A percentile compares a stretch with the other conserved stretches of the same genome.
phyloP scores from a whole-genome alignment of 1,140 invertebrate species.

The Bombus consobrinus region DNA sequence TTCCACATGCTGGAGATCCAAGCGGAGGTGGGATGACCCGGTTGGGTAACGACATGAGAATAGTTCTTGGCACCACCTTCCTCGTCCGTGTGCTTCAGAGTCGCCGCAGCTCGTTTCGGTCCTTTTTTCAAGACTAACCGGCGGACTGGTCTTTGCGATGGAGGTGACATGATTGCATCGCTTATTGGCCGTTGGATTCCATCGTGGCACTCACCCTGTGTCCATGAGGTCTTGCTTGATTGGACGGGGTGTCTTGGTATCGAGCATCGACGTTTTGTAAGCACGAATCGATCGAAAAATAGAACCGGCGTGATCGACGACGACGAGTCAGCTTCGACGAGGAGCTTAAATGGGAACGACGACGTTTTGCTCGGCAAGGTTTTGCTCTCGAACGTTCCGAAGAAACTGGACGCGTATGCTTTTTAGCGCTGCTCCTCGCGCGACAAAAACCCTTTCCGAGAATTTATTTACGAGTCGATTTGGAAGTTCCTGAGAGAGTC shows the following conservation, averaged over 20 bases:
- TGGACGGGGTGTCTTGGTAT: slow-evolving; percentile 31
- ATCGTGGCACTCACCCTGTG: neutral
- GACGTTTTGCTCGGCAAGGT: slow-evolving; percentile 21
- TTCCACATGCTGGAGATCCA: slow-evolving; percentile 34
- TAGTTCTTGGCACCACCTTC: slow-evolving; percentile 15
- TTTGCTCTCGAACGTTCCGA: slow-evolving; percentile 10
- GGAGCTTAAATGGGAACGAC: neutral
- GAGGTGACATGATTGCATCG: slow-evolving; percentile 61
- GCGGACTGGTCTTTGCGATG: slow-evolving; percentile 20
- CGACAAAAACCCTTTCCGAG: slow-evolving; percentile 28
- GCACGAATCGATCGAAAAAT: neutral
- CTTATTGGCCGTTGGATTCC: slow-evolving; percentile 48
- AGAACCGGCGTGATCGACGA: neutral
- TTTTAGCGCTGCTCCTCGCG: slow-evolving; percentile 17
- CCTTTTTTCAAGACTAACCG: slow-evolving; percentile 8
- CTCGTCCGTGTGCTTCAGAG: too few species aligned
- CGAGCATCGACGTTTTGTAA: slow-evolving; percentile 15
- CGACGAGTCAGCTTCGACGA: neutral
- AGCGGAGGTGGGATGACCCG: slow-evolving; percentile 41
- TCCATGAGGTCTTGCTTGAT: slow-evolving; percentile 33
- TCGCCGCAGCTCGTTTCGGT: slow-evolving; percentile 8
- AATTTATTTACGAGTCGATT: slow-evolving; percentile 49
- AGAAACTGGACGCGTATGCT: slow-evolving; percentile 13
- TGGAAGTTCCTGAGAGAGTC: slow-evolving; percentile 15
- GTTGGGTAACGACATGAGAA: slow-evolving; percentile 66